phyloP scores from a whole-genome alignment of 2,888 invertebrate genomes.

The Brenthis ino region DNA sequence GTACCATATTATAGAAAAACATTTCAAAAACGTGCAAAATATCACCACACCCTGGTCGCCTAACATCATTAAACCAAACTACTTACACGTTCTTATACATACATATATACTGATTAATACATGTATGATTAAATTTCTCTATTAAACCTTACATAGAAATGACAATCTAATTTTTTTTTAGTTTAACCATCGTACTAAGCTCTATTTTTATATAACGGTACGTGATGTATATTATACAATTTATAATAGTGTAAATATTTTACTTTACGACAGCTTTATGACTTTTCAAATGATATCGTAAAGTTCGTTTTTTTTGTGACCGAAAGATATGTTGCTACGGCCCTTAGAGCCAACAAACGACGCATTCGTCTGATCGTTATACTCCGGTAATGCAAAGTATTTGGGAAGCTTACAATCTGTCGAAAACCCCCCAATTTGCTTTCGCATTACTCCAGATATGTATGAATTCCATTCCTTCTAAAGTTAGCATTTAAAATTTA shows the following conservation, averaged over 20 bases:
- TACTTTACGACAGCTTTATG: constrained; percentile 61
- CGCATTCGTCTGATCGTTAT: background rate
- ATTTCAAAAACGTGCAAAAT: constrained; percentile 83
- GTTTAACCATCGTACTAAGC: constrained; percentile 80
- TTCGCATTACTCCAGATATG: constrained; percentile 28
- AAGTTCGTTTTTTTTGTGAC: constrained; percentile 57
- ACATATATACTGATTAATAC: constrained; percentile 69
- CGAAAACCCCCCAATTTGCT: constrained; percentile 2
- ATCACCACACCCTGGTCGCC: constrained; percentile 83
- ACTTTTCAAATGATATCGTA: constrained; percentile 58
- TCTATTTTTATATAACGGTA: constrained; percentile 74
- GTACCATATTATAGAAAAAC: constrained; percentile 74
- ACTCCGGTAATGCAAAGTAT: too few species aligned
- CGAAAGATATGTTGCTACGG: constrained; percentile 56
- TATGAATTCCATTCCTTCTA: constrained; percentile 35
- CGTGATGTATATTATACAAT: constrained; percentile 79
- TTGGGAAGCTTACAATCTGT: background rate
- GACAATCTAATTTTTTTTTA: constrained; percentile 69
- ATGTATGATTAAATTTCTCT: constrained; percentile 72
- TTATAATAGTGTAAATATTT: constrained; percentile 80
- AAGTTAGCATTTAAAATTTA: constrained; percentile 29
- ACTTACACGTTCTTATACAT: constrained; percentile 74
- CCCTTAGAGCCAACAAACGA: constrained; percentile 13
- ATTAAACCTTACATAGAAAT: constrained; percentile 73
- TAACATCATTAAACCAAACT: constrained; percentile 80